Evolutionary conservation across 2,797 vertebrate genomes (phyloP).

Genomic region (Pipistrellus kuhlii): DNA sequence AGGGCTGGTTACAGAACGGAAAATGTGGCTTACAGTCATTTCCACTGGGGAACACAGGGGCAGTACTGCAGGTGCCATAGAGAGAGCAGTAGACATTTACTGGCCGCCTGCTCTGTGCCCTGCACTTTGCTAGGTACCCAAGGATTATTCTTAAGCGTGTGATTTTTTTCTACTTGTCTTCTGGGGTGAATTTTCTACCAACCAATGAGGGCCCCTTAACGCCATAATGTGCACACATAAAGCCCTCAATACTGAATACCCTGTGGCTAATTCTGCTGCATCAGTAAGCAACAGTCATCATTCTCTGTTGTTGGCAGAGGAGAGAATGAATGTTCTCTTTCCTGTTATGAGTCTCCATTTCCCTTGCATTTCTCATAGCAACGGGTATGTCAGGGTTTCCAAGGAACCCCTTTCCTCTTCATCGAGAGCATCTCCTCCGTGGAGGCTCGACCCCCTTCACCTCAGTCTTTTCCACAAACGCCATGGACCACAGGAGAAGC

Average conservation of each 20-base stretch:
- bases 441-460: background rate
- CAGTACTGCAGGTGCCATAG: background rate
- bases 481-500: too few relatives aligned
- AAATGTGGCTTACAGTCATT: background rate
- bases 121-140: background rate
- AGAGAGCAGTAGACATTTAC: background rate
- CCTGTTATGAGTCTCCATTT: background rate
- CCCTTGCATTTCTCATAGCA: background rate
- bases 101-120: background rate
- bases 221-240: background rate
- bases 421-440: background rate
- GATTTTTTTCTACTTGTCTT: conserved; percentile 11
- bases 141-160: conserved; percentile 1
- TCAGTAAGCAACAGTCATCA: background rate
- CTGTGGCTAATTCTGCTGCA: conserved; percentile 3
- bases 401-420: background rate
- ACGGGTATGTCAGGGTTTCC: background rate
- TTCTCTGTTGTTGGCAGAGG: background rate
- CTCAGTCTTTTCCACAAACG: background rate
- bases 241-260: background rate
- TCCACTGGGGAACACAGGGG: background rate
- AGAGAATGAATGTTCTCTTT: background rate
- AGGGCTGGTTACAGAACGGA: background rate
- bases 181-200: conserved; percentile 4
- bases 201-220: background rate